These are phyloP conservation scores for Nesidiocoris tenuis DNA, from an alignment of 2,888 invertebrate genomes.

Conservation along the genomic window DNA sequence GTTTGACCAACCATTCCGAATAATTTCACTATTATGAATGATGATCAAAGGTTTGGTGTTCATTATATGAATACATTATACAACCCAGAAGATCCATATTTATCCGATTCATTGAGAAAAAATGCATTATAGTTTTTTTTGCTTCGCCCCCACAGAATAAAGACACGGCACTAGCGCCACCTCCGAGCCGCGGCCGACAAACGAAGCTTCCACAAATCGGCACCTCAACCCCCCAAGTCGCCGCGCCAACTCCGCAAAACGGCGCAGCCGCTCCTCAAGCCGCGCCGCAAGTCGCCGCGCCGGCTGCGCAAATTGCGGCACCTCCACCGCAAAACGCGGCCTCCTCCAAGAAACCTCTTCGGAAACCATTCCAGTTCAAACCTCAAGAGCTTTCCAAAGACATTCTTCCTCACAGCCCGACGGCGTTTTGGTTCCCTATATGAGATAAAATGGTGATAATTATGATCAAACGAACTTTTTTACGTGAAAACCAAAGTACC, in stretches of 20 bases:
- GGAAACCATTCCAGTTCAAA: slow-evolving; percentile 17
- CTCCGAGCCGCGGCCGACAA: not conserved
- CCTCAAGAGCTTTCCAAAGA: slow-evolving; percentile 40
- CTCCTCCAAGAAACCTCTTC: slow-evolving; percentile 3
- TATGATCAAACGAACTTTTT: no score
- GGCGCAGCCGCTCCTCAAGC: not conserved
- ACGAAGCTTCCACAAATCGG: slow-evolving; percentile 10
- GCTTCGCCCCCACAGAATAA: slow-evolving; percentile 24
- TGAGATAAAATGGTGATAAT: slow-evolving; percentile 16
- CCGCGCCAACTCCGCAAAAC: not conserved
- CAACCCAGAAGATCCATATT: no score
- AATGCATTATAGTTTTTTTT: no score
- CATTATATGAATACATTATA: no score
- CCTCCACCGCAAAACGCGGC: not conserved
- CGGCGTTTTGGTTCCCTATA: slow-evolving; percentile 47
- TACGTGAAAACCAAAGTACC: no score
- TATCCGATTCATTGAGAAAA: no score
- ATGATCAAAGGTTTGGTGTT: no score
- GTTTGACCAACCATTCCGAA: no score
- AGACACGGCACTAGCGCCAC: not conserved
- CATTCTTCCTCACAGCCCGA: slow-evolving; percentile 39
- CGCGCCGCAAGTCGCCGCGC: not conserved
- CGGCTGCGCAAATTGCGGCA: not conserved
- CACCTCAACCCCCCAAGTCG: slow-evolving; percentile 3
- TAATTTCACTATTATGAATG: no score